A percentile compares a stretch with the other conserved stretches of the same genome.
These are phyloP conservation scores for Geophilus truncorum DNA, from an alignment of 2,888 invertebrate species.

Conservation along the genomic window DNA sequence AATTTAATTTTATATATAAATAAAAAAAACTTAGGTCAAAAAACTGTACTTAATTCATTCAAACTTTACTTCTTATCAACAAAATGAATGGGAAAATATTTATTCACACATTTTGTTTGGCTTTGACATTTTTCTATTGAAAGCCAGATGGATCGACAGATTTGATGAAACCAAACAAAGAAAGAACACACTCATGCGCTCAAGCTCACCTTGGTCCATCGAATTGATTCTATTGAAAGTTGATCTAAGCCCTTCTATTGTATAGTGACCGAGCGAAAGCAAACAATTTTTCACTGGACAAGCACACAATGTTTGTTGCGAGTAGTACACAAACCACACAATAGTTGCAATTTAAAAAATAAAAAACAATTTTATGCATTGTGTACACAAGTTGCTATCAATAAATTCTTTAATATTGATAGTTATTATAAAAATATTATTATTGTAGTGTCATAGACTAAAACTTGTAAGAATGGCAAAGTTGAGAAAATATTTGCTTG, in stretches of 20 bases:
- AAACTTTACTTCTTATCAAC: not conserved
- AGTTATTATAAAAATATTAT: no score
- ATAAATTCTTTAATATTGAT: no score
- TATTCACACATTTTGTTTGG: not conserved
- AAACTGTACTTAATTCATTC: no score
- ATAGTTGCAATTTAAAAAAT: not conserved
- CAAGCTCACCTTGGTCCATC: not conserved
- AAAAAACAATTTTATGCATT: no score
- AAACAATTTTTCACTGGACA: slow-evolving; percentile 15
- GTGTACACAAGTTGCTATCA: no score
- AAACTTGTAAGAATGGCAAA: no score
- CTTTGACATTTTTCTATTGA: not conserved
- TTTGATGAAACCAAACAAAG: not conserved
- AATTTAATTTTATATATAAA: no score
- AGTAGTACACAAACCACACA: not conserved
- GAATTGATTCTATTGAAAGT: not conserved
- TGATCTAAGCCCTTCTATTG: no score
- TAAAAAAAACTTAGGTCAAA: no score
- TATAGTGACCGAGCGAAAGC: not conserved
- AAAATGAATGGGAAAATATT: not conserved
- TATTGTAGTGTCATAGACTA: no score
- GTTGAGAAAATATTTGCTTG: no score
- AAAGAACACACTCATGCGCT: no score
- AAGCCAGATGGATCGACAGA: not conserved
- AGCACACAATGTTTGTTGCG: not conserved